Conservation (phyloP, 2,888 invertebrate genomes). For the Synanthedon myopaeformis region DNA sequence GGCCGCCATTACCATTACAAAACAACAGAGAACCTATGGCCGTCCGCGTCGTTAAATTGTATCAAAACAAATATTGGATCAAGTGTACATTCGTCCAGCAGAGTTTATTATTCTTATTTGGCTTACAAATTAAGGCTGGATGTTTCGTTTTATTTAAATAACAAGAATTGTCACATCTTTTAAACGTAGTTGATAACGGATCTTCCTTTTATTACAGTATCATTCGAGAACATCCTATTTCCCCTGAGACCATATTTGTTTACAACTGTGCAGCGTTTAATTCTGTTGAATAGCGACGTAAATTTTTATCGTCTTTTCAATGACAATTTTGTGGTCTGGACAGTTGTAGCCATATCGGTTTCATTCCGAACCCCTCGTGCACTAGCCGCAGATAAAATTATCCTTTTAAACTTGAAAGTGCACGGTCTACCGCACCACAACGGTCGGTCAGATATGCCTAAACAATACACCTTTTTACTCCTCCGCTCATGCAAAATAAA, state of each 20-base stretch:
- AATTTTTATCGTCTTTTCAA: conserved; percentile 6
- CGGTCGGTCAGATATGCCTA: conserved; percentile 40
- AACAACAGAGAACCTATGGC: conserved; percentile 47
- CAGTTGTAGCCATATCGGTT: conserved; percentile 30
- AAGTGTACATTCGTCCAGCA: conserved; percentile 61
- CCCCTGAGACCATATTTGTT: neutral
- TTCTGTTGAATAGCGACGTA: neutral
- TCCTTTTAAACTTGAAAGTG: conserved; percentile 47
- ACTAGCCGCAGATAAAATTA: conserved; percentile 42
- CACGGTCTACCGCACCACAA: conserved; percentile 51
- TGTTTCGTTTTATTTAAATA: conserved; percentile 29
- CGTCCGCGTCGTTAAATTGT: conserved; percentile 47
- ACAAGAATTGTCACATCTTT: neutral
- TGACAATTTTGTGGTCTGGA: conserved; percentile 14
- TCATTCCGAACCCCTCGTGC: conserved; percentile 12
- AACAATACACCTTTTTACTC: conserved; percentile 45
- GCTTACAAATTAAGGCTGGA: conserved; percentile 60
- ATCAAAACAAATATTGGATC: conserved; percentile 64
- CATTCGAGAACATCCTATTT: conserved; percentile 1
- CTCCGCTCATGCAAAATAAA: conserved; percentile 53
- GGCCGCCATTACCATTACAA: conserved; percentile 62
- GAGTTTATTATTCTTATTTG: conserved; percentile 43
- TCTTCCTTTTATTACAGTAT: conserved; percentile 3
- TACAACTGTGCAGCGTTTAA: neutral
- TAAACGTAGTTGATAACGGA: neutral